Evolutionary conservation across 2,797 vertebrate genomes (phyloP).

Genomic region (Micropoecilia bifurca): DNA sequence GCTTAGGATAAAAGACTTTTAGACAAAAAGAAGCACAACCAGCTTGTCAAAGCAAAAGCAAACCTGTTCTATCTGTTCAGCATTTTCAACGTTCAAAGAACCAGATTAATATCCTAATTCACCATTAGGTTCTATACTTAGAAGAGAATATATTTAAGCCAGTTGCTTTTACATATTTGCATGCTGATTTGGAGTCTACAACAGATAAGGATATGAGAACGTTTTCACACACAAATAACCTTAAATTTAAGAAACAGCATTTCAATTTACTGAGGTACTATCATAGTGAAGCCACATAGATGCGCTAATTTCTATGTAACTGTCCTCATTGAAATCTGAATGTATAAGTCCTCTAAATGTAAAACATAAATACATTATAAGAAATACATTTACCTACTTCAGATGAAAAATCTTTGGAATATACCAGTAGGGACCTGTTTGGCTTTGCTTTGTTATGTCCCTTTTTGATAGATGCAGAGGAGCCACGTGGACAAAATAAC

Average conservation of each 20-base stretch:
- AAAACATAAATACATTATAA: constrained; percentile 27
- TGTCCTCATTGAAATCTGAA: constrained; percentile 54
- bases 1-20: constrained; percentile 68
- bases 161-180: constrained; percentile 46
- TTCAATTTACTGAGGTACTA: constrained; percentile 19
- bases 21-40: constrained; percentile 52
- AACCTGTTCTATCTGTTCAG: constrained; percentile 55
- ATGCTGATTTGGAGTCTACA: constrained; percentile 27
- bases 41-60: constrained; percentile 53
- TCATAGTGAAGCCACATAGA: constrained; percentile 14
- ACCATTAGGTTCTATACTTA: constrained; percentile 70
- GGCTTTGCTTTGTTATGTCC: constrained; percentile 30
- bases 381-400: constrained; percentile 27
- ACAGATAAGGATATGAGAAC: background rate
- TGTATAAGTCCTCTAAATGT: constrained; percentile 41
- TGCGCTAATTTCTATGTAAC: constrained; percentile 30
- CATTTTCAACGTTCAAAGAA: constrained; percentile 67
- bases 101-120: constrained; percentile 56
- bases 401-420: constrained; percentile 28
- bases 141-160: constrained; percentile 50
- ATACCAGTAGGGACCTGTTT: constrained; percentile 36
- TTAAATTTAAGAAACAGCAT: background rate
- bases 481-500: constrained; percentile 29
- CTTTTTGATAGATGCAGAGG: constrained; percentile 38
- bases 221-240: background rate